These are phyloP conservation scores for Pipistrellus kuhlii DNA, from an alignment of 2,797 vertebrate species.

Conservation along the genomic window DNA sequence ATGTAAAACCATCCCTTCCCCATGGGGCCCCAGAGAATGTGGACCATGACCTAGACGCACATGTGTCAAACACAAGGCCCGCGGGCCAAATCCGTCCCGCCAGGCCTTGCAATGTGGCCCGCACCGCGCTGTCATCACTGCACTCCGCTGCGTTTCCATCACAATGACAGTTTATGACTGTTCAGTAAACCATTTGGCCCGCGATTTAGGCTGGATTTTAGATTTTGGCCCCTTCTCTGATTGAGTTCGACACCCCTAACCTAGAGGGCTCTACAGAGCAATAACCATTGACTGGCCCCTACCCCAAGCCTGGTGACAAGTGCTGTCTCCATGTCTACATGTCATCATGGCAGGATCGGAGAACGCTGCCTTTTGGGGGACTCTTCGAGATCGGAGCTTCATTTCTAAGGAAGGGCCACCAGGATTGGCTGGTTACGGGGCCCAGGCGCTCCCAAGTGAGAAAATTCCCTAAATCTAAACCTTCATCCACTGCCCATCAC, in stretches of 20 bases:
- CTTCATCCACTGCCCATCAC: neutral
- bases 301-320: neutral
- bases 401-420: neutral
- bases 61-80: no score
- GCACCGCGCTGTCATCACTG: no score
- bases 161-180: no score
- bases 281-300: neutral
- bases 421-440: neutral
- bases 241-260: no score
- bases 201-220: no score
- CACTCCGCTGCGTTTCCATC: no score
- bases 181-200: no score
- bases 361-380: neutral
- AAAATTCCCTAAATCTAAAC: neutral
- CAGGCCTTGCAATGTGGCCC: no score
- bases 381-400: neutral
- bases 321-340: neutral
- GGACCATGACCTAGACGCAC: neutral
- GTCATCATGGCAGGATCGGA: neutral
- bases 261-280: conserved; percentile 1
- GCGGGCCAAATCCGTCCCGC: no score
- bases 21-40: neutral
- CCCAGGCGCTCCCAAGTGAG: neutral
- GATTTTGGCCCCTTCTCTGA: no score
- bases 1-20: neutral